phyloP scores from a whole-genome alignment of 2,113 vertebrate species.

The Boleophthalmus pectinirostris region DNA sequence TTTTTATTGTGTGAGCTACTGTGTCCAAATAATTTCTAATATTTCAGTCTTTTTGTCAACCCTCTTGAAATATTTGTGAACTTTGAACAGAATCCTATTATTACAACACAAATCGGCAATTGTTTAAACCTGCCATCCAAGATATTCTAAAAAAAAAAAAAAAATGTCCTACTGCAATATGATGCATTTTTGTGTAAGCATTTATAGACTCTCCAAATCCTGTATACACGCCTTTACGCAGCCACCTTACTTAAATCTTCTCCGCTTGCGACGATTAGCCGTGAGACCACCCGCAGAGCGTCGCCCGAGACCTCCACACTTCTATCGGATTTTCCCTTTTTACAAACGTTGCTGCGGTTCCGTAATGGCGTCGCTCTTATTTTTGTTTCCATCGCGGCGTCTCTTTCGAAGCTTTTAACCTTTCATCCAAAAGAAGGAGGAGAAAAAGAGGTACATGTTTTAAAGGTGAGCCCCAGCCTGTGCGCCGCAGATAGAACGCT shows the following conservation, averaged over 20 bases:
- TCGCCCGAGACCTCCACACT: not conserved
- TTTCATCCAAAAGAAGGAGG: not conserved
- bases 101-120: too few relatives aligned
- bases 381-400: not conserved
- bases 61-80: too few relatives aligned
- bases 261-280: not conserved
- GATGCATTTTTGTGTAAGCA: not conserved
- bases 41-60: too few relatives aligned
- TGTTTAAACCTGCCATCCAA: too few relatives aligned
- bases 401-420: slow-evolving; percentile 10
- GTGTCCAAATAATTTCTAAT: too few relatives aligned
- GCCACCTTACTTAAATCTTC: not conserved
- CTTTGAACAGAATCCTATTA: too few relatives aligned
- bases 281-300: not conserved
- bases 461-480: not conserved
- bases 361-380: not conserved
- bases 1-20: too few relatives aligned
- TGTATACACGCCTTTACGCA: not conserved
- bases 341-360: slow-evolving; percentile 5
- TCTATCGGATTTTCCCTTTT: not conserved
- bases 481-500: slow-evolving; percentile 11
- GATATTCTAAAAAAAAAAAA: too few relatives aligned
- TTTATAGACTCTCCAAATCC: slow-evolving; percentile 15
- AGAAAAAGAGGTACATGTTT: not conserved
- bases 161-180: too few relatives aligned